A percentile compares a stretch with the other conserved stretches of the same genome.
These are phyloP conservation scores for Polietes domitor DNA, from an alignment of 2,888 invertebrate genomes.

Conservation along the genomic window DNA sequence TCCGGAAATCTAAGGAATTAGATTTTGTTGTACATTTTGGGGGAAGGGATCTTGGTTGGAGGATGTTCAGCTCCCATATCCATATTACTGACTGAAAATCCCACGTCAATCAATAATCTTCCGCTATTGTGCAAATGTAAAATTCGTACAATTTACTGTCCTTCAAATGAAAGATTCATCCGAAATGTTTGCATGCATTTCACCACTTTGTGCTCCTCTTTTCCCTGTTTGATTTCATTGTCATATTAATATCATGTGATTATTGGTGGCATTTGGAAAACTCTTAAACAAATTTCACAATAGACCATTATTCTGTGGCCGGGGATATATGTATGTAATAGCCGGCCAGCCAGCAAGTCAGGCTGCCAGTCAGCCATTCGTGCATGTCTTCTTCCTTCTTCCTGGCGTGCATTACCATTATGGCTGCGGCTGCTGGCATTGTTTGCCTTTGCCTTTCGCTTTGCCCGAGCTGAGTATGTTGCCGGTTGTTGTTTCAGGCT, in stretches of 20 bases:
- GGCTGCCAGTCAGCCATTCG: not conserved
- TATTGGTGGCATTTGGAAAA: conserved; percentile 11
- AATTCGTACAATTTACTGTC: too few relatives aligned
- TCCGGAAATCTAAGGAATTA: too few relatives aligned
- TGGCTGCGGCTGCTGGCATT: not conserved
- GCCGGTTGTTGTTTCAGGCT: conserved; percentile 7
- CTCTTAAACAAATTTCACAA: conserved; percentile 22
- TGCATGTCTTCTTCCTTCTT: not conserved
- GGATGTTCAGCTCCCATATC: too few relatives aligned
- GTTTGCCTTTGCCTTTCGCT: conserved; percentile 1
- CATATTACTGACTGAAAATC: too few relatives aligned
- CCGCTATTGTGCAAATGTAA: too few relatives aligned
- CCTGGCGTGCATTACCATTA: not conserved
- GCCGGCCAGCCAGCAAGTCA: not conserved
- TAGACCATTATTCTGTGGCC: conserved; percentile 8
- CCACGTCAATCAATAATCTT: too few relatives aligned
- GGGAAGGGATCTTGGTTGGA: too few relatives aligned
- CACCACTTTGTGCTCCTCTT: not conserved
- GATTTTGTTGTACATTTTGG: too few relatives aligned
- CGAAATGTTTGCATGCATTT: not conserved
- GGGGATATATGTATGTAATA: not conserved
- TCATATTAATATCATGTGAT: not conserved
- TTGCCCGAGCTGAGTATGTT: not conserved
- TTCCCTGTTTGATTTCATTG: not conserved
- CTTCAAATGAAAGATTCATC: too few relatives aligned